phyloP scores from a whole-genome alignment of 2,888 invertebrate species.

The Drosophila pseudotakahashii region DNA sequence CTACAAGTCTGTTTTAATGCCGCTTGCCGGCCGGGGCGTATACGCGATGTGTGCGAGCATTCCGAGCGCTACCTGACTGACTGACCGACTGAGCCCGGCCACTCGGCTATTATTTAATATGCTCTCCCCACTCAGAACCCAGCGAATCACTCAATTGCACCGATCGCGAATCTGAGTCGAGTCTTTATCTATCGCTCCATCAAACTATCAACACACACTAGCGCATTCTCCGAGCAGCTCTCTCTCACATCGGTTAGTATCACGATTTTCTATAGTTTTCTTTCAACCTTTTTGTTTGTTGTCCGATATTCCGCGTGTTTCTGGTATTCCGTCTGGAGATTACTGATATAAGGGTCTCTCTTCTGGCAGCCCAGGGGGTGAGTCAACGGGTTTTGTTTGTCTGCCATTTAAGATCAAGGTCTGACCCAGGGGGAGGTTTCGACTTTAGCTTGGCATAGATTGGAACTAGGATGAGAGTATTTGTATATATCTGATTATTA shows the following conservation, averaged over 20 bases:
- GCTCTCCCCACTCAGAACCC: constrained; percentile 21
- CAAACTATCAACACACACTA: constrained; percentile 28
- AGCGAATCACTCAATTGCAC: constrained; percentile 20
- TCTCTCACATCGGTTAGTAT: constrained; percentile 13
- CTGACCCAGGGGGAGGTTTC: neutral
- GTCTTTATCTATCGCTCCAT: constrained; percentile 32
- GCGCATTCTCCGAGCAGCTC: constrained; percentile 9
- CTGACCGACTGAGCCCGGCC: constrained; percentile 41
- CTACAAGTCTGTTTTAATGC: constrained; percentile 28
- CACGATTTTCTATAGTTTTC: constrained; percentile 20
- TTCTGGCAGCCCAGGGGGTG: constrained; percentile 1
- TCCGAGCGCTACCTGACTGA: constrained; percentile 61
- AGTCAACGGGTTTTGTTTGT: constrained; percentile 16
- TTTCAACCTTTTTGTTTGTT: constrained; percentile 28
- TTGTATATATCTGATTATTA: no score
- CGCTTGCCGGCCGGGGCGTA: constrained; percentile 58
- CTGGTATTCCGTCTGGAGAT: constrained; percentile 21
- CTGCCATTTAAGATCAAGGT: constrained; percentile 32
- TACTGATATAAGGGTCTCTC: constrained; percentile 21
- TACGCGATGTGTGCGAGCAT: constrained; percentile 64
- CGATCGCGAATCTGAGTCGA: constrained; percentile 38
- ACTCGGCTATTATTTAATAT: constrained; percentile 73
- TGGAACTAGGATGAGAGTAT: no score
- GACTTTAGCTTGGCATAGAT: neutral
- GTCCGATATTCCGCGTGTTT: constrained; percentile 25